Evolutionary conservation across 35 echinoderm and acorn worm genomes (phyloP), one percentile per base, ranked within the genome.

Genomic region (Apostichopus californicus): DNA sequence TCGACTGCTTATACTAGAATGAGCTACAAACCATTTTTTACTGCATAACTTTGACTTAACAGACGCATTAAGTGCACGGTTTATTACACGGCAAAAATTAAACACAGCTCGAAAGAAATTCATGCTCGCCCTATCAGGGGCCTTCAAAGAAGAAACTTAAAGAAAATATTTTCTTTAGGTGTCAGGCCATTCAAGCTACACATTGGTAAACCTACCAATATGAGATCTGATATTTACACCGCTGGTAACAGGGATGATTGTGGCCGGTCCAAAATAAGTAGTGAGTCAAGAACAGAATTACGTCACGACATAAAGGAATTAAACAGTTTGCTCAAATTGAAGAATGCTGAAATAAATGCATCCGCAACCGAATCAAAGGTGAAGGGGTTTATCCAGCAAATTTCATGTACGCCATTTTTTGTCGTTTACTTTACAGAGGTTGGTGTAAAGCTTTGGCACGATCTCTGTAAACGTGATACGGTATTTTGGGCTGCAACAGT

Each of bases 401-500:
- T 91, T 9, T 78, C 70, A 4, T n/a, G 77, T 15, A 21, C 15
- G 54, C 90, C 90, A 4, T 78, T 78, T 17, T 77, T 14, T 23
- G 46, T 79, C 1, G 78, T 91, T 52, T 91, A 34, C 21, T 91
- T 78, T 58, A 91, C 90, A 18, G 90, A 91, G 54, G 14, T 21
- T 6, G 90, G 90, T 4, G 18, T 91, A 9, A 18, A 73, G n/a
- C 17, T 57, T 3, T 91, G 90, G 90, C 90, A 91, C 77, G 90
- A 91, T 56, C 9, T 91, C 5, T 91, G 90, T 55, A 14, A 13
- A 77, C 77, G 77, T 55, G 73, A 58, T 22, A 24, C 54, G 20
- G 90, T 91, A 12, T 91, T 91, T 59, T 91, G 90, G 90, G 90
- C 79, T 78, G 90, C 90, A 7, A 91, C 90, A 78, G 90, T 73